Evolutionary conservation across 2,888 invertebrate species (phyloP), one percentile per base, ranked within the genome.

Genomic region (Gerris lacustris): DNA sequence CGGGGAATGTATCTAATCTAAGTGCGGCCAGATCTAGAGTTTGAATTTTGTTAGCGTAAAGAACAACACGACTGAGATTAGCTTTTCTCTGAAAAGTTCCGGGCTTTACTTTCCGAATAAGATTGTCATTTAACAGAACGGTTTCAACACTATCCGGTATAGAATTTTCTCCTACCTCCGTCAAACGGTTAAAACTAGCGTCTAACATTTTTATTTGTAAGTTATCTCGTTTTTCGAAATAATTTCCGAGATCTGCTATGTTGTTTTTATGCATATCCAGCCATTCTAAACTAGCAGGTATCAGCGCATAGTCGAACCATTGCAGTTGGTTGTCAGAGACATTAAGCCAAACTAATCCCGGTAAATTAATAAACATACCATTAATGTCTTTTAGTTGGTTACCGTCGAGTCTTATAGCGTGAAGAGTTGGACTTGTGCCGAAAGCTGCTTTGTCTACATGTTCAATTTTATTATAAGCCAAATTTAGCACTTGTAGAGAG

Each of bases 271-370:
- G 94, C 79, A 94, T 88, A 79, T 94, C 94, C 79, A 95, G 83
- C 92, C 92, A 93, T 82, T 92, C 91, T 72, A 95, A 83, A 81
- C 91, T 92, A 75, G 88, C 89, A 44, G 94, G 94, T 78, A 94
- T 89, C 80, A 94, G 91, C 69, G 94, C 92, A 80, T 92, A 94
- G 81, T 94, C 94, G 82, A 95, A 94, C 92, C 92, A 92, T 77
- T 91, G 90, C 78, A 95, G 83, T 82, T 91, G 92, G 83, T 94
- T 94, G 82, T 93, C 92, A 62, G 93, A 93, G 69, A 94, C 84
- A 81, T 94, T 94, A 72, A 95, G 83, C 89, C 94, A 90, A 78
- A 92, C 82, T 74, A 95, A 83, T 75, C 89, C 90, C 15, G 90
- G 87, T 45, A 95, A 83, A 72, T 92, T 89, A 63, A 92, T 88